A percentile compares a stretch with the other conserved stretches of the same genome.
These are phyloP conservation scores for Dolichallabes microphthalmus DNA, from an alignment of 2,113 vertebrate genomes.

Conservation along the genomic window DNA sequence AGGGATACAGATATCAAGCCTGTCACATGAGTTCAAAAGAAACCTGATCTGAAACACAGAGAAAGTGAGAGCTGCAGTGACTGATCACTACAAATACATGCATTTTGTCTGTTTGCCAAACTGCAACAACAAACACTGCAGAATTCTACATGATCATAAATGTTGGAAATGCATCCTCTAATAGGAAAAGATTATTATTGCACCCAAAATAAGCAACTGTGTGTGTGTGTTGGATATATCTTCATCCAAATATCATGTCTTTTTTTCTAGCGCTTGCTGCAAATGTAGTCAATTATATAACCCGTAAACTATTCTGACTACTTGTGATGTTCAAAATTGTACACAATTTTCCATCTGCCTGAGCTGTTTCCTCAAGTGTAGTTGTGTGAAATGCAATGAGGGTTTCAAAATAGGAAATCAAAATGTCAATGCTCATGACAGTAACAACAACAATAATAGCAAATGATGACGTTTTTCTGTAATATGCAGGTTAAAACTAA, in stretches of 20 bases:
- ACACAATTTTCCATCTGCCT: slow-evolving; percentile 9
- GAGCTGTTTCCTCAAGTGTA: slow-evolving; percentile 1
- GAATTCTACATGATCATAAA: neutral
- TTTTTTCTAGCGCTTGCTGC: neutral
- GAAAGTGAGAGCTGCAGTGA: slow-evolving; percentile 1
- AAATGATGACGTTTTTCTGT: neutral
- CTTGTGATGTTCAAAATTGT: neutral
- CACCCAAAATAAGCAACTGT: neutral
- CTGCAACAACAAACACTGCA: neutral
- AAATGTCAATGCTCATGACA: neutral
- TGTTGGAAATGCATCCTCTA: neutral
- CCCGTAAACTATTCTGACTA: slow-evolving; percentile 6
- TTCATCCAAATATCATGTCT: neutral
- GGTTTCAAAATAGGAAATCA: neutral
- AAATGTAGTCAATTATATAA: slow-evolving; percentile 13
- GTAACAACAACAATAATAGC: neutral
- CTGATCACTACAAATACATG: neutral
- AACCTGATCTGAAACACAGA: neutral
- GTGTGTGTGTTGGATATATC: neutral
- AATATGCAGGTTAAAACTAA: neutral
- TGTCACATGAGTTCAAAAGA: slow-evolving; percentile 12
- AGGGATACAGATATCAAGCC: slow-evolving; percentile 8
- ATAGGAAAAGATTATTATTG: neutral
- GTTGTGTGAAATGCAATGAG: neutral
- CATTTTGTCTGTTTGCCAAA: neutral